A percentile compares a stretch with the other conserved stretches of the same genome.
Conservation (phyloP, 2,797 vertebrate species). For the Takifugu rubripes region DNA sequence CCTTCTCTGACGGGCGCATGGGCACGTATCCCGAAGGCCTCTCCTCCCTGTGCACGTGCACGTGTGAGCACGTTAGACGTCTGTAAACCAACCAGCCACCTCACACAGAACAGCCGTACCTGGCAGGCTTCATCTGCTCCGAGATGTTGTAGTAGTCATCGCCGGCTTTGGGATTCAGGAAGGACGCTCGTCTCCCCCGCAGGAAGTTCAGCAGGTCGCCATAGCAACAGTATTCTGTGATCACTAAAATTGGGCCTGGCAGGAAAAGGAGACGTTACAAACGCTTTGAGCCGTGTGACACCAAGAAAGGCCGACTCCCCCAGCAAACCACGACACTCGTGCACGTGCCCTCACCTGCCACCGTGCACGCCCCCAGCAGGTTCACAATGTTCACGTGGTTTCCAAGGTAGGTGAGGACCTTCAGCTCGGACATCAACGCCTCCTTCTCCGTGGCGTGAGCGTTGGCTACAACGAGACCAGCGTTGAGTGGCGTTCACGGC, state of each 20-base stretch:
- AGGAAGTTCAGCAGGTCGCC: constrained; percentile 97
- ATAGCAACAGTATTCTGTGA: constrained; percentile 98
- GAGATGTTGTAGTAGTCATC: constrained; percentile 87
- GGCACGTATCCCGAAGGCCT: constrained; percentile 84
- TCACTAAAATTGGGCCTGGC: constrained; percentile 92
- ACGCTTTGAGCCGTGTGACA: constrained; percentile 29
- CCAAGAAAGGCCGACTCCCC: not conserved
- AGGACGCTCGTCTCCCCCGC: constrained; percentile 87
- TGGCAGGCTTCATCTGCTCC: constrained; percentile 72
- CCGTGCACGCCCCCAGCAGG: constrained; percentile 92
- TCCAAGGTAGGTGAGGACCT: constrained; percentile 95
- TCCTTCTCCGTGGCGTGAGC: constrained; percentile 94
- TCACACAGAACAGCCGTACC: constrained; percentile 69
- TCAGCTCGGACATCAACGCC: constrained; percentile 97
- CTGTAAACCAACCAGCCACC: too few relatives aligned
- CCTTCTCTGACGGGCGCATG: constrained; percentile 85
- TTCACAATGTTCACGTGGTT: constrained; percentile 97
- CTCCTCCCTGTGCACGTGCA: constrained; percentile 66
- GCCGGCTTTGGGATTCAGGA: constrained; percentile 82
- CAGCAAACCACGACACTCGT: not conserved
- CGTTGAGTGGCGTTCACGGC: not conserved
- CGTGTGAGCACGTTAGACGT: not conserved
- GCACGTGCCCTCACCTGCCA: constrained; percentile 82
- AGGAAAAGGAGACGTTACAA: constrained; percentile 30
- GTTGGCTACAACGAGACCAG: constrained; percentile 79